Percentiles rank a stretch among this genome's conserved stretches.
These are phyloP conservation scores for Scomber japonicus DNA, from an alignment of 2,113 vertebrate genomes.

Conservation along the genomic window DNA sequence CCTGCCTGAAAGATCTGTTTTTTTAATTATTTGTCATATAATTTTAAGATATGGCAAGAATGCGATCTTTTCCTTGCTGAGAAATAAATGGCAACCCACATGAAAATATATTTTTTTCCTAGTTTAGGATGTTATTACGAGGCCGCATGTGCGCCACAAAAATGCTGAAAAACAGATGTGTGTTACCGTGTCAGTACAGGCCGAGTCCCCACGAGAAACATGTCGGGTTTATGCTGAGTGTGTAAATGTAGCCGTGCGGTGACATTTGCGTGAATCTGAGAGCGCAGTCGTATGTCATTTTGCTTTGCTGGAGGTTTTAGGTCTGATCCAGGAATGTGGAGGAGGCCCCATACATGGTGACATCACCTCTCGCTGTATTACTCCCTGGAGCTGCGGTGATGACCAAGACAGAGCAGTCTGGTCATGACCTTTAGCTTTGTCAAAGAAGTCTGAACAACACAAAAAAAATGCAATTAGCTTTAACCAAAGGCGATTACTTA, in stretches of 20 bases:
- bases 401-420: constrained; percentile 44
- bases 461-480: constrained; percentile 34
- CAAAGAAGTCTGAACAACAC: constrained; percentile 11
- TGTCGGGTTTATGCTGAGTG: constrained; percentile 51
- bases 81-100: constrained; percentile 50
- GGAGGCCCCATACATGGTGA: constrained; percentile 66
- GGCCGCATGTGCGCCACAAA: constrained; percentile 44
- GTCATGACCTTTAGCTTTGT: constrained; percentile 47
- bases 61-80: constrained; percentile 10
- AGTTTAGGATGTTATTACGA: constrained; percentile 47
- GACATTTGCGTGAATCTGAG: constrained; percentile 44
- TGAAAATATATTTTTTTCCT: constrained; percentile 36
- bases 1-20: neutral
- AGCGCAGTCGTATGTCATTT: constrained; percentile 65
- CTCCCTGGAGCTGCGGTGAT: constrained; percentile 52
- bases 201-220: constrained; percentile 45
- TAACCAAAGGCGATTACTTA: constrained; percentile 10
- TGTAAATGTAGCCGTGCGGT: constrained; percentile 41
- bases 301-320: constrained; percentile 49
- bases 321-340: constrained; percentile 60
- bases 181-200: constrained; percentile 20
- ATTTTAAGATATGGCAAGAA: constrained; percentile 30
- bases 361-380: constrained; percentile 58
- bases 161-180: constrained; percentile 69
- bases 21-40: constrained; percentile 25